Conservation (phyloP, 2,888 invertebrate species). For the Pelosia muscerda region DNA sequence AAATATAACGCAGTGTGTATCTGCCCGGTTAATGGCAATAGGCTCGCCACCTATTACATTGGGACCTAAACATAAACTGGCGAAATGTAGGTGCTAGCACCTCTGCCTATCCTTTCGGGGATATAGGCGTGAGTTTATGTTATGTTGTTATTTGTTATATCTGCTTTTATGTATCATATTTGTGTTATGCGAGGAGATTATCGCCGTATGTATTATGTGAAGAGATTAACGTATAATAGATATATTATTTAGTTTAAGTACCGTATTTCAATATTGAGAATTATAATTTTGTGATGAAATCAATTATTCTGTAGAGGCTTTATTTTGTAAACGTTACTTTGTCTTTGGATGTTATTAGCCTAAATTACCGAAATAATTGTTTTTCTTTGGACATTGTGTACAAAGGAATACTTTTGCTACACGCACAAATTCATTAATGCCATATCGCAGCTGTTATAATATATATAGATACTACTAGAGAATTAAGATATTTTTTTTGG, state of each 20-base stretch:
- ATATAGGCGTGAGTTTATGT: no score
- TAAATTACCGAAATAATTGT: background rate
- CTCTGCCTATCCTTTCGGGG: no score
- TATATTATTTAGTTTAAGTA: background rate
- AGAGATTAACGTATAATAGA: background rate
- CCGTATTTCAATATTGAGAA: background rate
- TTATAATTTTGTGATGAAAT: background rate
- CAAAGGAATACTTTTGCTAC: no score
- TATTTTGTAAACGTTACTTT: background rate
- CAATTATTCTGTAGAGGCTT: background rate
- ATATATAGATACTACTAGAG: no score
- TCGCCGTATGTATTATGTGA: background rate
- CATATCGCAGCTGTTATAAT: background rate
- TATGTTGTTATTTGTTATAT: no score
- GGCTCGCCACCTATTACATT: no score
- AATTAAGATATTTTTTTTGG: no score
- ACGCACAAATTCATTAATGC: background rate
- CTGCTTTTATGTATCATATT: background rate
- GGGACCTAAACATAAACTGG: no score
- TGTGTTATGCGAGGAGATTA: background rate
- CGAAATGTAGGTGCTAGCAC: no score
- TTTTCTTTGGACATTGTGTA: background rate
- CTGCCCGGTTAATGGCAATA: no score
- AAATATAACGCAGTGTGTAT: no score
- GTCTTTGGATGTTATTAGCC: background rate